Evolutionary conservation across 2,888 invertebrate genomes (phyloP).

Genomic region (Hirudinaria manillensis): DNA sequence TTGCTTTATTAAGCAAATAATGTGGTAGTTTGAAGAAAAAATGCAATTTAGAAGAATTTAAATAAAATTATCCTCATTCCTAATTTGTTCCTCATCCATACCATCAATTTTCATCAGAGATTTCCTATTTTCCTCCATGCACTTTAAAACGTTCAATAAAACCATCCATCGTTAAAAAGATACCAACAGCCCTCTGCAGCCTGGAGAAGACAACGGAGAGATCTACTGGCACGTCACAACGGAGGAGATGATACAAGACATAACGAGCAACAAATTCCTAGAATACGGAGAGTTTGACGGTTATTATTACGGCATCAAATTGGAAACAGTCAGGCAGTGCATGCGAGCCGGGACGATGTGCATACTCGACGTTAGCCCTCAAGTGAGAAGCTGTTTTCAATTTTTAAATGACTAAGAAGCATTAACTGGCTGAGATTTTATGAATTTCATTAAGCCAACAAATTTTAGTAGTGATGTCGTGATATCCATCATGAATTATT

Average conservation of each 20-base stretch:
- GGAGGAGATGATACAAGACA: slow-evolving; percentile 89
- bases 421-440: no score
- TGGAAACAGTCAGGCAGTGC: slow-evolving; percentile 87
- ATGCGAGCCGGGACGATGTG: slow-evolving; percentile 93
- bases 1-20: no score
- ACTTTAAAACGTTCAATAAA: neutral
- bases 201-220: slow-evolving; percentile 89
- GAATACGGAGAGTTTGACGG: slow-evolving; percentile 97
- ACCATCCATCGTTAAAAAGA: slow-evolving; percentile 60
- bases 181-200: slow-evolving; percentile 79
- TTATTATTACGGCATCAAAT: slow-evolving; percentile 82
- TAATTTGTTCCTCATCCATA: no score
- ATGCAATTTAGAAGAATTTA: no score
- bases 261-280: slow-evolving; percentile 83
- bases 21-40: no score
- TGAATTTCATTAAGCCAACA: no score
- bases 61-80: no score
- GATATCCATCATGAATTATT: no score
- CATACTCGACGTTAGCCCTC: slow-evolving; percentile 88
- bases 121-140: no score
- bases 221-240: slow-evolving; percentile 95
- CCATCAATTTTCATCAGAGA: no score
- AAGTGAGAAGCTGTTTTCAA: slow-evolving; percentile 44
- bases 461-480: no score
- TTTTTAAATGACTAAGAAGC: slow-evolving; percentile 31